These are phyloP conservation scores for Aptenodytes patagonicus DNA, from an alignment of 2,113 vertebrate genomes.

Conservation along the genomic window DNA sequence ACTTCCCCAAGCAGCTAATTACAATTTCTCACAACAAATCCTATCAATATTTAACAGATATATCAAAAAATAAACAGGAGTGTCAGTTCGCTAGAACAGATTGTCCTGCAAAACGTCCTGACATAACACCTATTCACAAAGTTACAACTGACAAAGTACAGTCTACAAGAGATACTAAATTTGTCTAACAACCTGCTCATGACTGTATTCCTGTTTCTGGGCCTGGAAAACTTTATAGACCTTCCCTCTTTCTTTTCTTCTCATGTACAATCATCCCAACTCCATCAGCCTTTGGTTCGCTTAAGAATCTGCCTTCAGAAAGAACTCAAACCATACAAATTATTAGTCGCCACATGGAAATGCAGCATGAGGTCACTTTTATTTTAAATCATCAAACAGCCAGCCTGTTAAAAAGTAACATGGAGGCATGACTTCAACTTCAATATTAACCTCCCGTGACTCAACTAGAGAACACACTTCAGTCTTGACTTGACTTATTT, in stretches of 20 bases:
- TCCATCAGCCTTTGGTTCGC: not conserved
- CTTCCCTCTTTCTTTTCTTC: not conserved
- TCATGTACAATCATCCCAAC: not conserved
- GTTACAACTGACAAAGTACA: not conserved
- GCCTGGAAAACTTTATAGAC: not conserved
- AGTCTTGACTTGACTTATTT: not conserved
- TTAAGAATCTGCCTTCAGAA: not conserved
- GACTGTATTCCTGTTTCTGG: not conserved
- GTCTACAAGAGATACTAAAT: not conserved
- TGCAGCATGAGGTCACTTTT: not conserved
- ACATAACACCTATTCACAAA: not conserved
- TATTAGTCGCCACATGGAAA: not conserved
- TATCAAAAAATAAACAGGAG: not conserved
- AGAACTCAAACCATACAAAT: not conserved
- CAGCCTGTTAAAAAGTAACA: not conserved
- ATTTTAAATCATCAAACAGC: not conserved
- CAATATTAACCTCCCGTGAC: not conserved
- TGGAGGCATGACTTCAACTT: not conserved
- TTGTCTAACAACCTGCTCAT: not conserved
- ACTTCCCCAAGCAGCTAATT: constrained; percentile 3
- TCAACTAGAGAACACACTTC: not conserved
- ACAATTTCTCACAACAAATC: constrained; percentile 18
- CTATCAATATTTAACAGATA: not conserved
- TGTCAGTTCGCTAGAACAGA: constrained; percentile 8
- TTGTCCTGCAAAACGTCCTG: not conserved